A percentile compares a stretch with the other conserved stretches of the same genome.
phyloP scores from a whole-genome alignment of 2,888 invertebrate genomes.

The Ypsolopha sequella region DNA sequence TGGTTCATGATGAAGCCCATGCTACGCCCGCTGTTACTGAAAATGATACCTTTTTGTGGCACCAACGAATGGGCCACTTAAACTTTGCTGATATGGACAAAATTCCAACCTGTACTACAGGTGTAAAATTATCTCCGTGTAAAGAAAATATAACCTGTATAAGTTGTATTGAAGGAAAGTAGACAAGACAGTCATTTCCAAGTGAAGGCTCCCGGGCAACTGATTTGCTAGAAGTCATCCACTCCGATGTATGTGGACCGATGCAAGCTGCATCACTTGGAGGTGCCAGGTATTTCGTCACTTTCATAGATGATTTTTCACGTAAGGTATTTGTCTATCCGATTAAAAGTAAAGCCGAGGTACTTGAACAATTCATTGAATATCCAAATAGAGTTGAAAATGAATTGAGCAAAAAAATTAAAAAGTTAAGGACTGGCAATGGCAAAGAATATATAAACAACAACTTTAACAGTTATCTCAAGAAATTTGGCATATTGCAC shows the following conservation, averaged over 20 bases:
- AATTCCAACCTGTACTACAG: conserved; percentile 4
- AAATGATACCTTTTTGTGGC: conserved; percentile 11
- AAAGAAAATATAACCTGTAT: not conserved
- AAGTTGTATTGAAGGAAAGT: not conserved
- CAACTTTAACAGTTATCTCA: not conserved
- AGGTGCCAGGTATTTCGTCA: no score
- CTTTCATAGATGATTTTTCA: no score
- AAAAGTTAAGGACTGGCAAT: not conserved
- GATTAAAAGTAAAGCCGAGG: not conserved
- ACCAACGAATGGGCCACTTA: conserved; percentile 11
- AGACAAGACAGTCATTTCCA: conserved; percentile 9
- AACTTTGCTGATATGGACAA: conserved; percentile 10
- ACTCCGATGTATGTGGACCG: conserved; percentile 12
- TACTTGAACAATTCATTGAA: not conserved
- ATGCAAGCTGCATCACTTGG: conserved; percentile 9
- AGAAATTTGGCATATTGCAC: not conserved
- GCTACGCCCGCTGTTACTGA: conserved; percentile 8
- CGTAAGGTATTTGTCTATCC: conserved; percentile 1
- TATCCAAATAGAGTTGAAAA: not conserved
- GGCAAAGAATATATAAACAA: not conserved
- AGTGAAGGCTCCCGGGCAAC: conserved; percentile 9
- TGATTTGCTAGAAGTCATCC: conserved; percentile 9
- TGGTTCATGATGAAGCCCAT: not conserved
- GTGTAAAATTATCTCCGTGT: not conserved
- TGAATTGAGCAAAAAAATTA: not conserved